Base-by-base conservation (phyloP, 2,888 invertebrate genomes). In the Cordilura impudica region DNA sequence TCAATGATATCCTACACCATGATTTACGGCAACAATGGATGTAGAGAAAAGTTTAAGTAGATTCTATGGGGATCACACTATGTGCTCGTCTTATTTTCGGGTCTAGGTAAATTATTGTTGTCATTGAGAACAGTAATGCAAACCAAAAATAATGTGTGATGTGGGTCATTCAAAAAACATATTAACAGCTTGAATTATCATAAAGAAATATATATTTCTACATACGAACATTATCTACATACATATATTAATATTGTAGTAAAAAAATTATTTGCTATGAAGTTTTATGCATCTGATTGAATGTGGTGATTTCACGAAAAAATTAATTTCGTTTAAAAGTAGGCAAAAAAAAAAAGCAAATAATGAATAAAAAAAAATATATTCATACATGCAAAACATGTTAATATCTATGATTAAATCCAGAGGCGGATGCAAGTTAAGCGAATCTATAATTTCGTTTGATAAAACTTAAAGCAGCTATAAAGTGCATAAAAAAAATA, bases 121-220 rank as follows among this genome's bases (percentile, higher is more conserved):
- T n/a, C n/a, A n/a, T n/a, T n/a, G n/a, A n/a, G n/a, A n/a, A n/a
- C n/a, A n/a, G n/a, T n/a, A n/a, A n/a, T n/a, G n/a, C n/a, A n/a
- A n/a, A n/a, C n/a, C n/a, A n/a, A n/a, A n/a, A n/a, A n/a, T n/a
- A n/a, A n/a, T n/a, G n/a, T n/a, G n/a, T n/a, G n/a, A n/a, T n/a
- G n/a, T n/a, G n/a, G n/a, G n/a, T n/a, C n/a, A n/a, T n/a, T n/a
- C n/a, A n/a, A n/a, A n/a, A n/a, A n/a, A n/a, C n/a, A n/a, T n/a
- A n/a, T n/a, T n/a, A n/a, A n/a, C 7, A 39, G 56, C 49, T 47
- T 73, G 43, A 19, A 29, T 7, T 21, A 31, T 51, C 43, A 29
- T n/a, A n/a, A 23, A n/a, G 29, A 49, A 39, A 56, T 56, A 56
- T 39, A 73, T 43, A 47, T n/a, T n/a, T n/a, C n/a, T 49, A 73